Base-by-base conservation (phyloP, 2,888 invertebrate species). In the Limnephilus auricula region DNA sequence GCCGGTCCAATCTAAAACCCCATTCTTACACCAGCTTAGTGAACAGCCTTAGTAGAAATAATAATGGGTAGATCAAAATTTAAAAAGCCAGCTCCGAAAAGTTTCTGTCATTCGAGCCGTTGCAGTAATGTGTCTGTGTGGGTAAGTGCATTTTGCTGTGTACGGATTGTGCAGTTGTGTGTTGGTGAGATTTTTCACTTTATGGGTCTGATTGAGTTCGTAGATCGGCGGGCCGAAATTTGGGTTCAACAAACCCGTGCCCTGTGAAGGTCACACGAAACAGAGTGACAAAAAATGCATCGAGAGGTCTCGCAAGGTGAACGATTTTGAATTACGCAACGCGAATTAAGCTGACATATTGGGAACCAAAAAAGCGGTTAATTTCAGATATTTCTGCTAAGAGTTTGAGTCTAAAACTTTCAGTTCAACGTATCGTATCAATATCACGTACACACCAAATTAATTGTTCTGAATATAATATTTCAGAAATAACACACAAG, bases 191-290 rank as follows among this genome's bases (percentile, higher is more conserved):
- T 86, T 86, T 86, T 86, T 86, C 86, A 86, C 86, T 86, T 86
- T 65, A 65, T 50, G 86, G 65, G 86, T 30, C 86, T 86, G 86
- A 86, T 86, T 86, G 86, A 86, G 18, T 86, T 34, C 86, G 86
- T 84, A 84, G 86, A 50, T 30, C 86, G 84, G 32, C 34, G 86
- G 45, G 45, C 86, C 86, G 86, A 86, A 86, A 86, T 86, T 86
- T 32, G 50, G 86, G 86, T 50, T 86, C 86, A 50, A 50, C 86
- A 50, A 86, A 86, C 86, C 65, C 32, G 18, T 34, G 86, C 65
- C 86, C 86, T 50, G 86, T 5, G 86, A 86, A 86, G 86, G 86
- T 86, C 86, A 65, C 86, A 34, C 50, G 13, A 86, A 86, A 86
- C 65, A 6, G 15, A 85, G 30, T 40, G 40, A 40, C 85, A 37